Base-by-base conservation (phyloP, 37 sponge, comb jelly and placozoan species). In the Ianthella basta region DNA sequence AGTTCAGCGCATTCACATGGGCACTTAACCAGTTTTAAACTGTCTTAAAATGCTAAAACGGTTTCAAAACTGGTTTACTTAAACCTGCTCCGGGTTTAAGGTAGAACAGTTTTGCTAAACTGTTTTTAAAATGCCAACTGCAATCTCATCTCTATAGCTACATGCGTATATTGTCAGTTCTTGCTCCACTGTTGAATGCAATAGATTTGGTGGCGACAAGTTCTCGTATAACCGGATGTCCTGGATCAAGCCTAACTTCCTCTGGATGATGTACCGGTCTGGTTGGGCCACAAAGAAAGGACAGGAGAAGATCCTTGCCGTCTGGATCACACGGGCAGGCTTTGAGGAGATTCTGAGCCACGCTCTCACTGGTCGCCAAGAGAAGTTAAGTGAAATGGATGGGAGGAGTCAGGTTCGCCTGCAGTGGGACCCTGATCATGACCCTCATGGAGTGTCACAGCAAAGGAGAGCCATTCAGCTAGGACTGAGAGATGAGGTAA, bases 211-310 rank as follows among this genome's bases (percentile, higher is more conserved):
- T 59, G 94, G 94, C 14, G 82, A 72, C 27, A 61, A 34, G 27
- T 93, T 90, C 82, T 90, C 88, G 0, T 93, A 82, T 74, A 63
- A n/a, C 6, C 65, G 94, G 21, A 93, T 93, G 94, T 93, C 94
- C 0, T 94, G 95, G 95, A 91, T 94, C 56, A 91, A 94, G 84
- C 88, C 95, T 20, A 94, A 94, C 69, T 91, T 91, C 87, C 85
- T 94, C 18, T 94, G 95, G 95, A 94, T 91, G 91, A 94, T 91
- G 92, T 89, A 91, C 60, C 68, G 95, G 24, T 80, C 85, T 82
- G 89, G 91, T 15, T 93, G 94, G 94, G 88, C 86, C 36, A 73
- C 89, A 8, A 91, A 91, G 80, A 79, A 55, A 23, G 29, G 40
- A 50, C 92, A 94, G 69, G 87, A 91, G 70, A 72, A 81, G 21